Evolutionary conservation across 1,140 invertebrate genomes (phyloP).

Genomic region (Aphidius gifuensis): DNA sequence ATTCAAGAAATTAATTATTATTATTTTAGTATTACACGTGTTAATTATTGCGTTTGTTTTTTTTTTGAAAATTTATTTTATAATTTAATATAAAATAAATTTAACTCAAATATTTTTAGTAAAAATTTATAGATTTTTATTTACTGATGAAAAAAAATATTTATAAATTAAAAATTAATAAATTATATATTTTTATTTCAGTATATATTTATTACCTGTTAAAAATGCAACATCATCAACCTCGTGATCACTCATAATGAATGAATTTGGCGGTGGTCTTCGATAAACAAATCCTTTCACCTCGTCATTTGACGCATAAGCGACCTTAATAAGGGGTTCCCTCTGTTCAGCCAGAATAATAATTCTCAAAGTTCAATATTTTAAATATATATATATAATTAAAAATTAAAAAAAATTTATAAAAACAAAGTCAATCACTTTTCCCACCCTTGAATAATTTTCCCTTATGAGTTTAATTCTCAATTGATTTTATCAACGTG

Average conservation of each 20-base stretch:
- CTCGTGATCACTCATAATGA: constrained; percentile 80
- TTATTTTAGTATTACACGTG: no score
- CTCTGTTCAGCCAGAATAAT: constrained; percentile 50
- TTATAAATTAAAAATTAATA: no score
- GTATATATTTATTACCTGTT: constrained; percentile 63
- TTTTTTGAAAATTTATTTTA: no score
- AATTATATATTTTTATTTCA: no score
- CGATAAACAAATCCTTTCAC: constrained; percentile 56
- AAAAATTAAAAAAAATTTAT: not conserved
- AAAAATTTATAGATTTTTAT: no score
- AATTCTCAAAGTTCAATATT: constrained; percentile 6
- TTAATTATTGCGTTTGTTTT: no score
- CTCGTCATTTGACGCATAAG: constrained; percentile 54
- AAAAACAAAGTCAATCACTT: not conserved
- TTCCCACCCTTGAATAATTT: not conserved
- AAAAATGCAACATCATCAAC: constrained; percentile 89
- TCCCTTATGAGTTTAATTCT: no score
- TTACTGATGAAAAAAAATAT: no score
- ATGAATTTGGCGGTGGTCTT: constrained; percentile 46
- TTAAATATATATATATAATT: not conserved
- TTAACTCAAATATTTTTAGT: no score
- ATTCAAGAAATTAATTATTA: no score
- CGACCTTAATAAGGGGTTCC: constrained; percentile 55
- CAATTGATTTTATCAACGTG: no score
- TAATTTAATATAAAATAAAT: no score